phyloP scores from a whole-genome alignment of 2,797 vertebrate genomes.

The Brachymystax lenok region DNA sequence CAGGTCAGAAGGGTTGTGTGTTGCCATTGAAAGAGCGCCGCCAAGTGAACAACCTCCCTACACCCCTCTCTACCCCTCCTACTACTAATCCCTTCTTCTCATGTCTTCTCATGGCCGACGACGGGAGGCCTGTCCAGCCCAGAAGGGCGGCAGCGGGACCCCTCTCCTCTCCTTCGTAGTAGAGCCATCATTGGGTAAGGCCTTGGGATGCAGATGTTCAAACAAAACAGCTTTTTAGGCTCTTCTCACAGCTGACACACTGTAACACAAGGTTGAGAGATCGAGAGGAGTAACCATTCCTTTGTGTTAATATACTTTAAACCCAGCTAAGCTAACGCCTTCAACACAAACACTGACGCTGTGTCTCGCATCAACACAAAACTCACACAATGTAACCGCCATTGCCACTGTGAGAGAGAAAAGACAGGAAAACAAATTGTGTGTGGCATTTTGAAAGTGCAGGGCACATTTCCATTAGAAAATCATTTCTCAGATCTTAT shows the following conservation, averaged over 20 bases:
- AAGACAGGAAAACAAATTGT: not conserved
- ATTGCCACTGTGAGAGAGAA: not conserved
- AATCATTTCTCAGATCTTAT: not conserved
- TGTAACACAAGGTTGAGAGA: not conserved
- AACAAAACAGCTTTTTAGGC: not conserved
- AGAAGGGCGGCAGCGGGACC: not conserved
- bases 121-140: not conserved
- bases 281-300: not conserved
- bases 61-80: not conserved
- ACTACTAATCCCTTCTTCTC: not conserved
- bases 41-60: not conserved
- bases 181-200: not conserved
- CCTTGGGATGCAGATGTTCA: not conserved
- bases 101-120: not conserved
- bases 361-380: not conserved
- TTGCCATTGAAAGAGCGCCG: not conserved
- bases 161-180: not conserved
- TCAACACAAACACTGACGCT: not conserved
- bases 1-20: slow-evolving; percentile 15
- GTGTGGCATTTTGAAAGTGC: not conserved
- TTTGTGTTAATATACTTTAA: not conserved
- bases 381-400: not conserved
- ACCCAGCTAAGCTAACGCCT: not conserved
- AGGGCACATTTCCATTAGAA: not conserved
- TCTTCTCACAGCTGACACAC: not conserved